A percentile compares a stretch with the other conserved stretches of the same genome.
Conservation (phyloP, 2,113 vertebrate species). For the Macrotis lagotis region DNA sequence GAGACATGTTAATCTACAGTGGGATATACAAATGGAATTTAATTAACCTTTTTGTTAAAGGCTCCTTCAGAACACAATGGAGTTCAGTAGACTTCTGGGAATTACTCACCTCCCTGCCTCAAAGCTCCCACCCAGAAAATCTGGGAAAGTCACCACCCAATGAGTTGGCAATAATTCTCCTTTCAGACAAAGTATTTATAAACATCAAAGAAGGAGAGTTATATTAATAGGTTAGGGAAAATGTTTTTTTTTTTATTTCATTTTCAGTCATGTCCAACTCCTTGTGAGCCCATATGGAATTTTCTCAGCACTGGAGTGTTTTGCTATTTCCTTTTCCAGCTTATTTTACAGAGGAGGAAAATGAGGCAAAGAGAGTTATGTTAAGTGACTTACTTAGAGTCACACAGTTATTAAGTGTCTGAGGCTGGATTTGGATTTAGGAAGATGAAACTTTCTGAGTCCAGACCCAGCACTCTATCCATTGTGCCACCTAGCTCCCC, state of each 20-base stretch:
- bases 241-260: neutral
- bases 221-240: neutral
- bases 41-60: neutral
- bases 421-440: neutral
- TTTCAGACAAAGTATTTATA: neutral
- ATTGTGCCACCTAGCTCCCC: neutral
- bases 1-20: neutral
- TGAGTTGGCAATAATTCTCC: neutral
- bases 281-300: neutral
- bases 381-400: neutral
- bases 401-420: neutral
- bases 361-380: neutral
- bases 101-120: neutral
- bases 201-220: neutral
- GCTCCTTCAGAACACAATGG: neutral
- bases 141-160: neutral
- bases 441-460: neutral
- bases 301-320: neutral
- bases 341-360: neutral
- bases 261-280: neutral
- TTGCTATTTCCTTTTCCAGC: neutral
- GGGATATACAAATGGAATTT: neutral
- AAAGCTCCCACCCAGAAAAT: neutral
- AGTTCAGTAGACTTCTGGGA: neutral
- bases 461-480: neutral